Evolutionary conservation across 2,888 invertebrate genomes (phyloP), one percentile per base, ranked within the genome.

Genomic region (Papilio protenor): DNA sequence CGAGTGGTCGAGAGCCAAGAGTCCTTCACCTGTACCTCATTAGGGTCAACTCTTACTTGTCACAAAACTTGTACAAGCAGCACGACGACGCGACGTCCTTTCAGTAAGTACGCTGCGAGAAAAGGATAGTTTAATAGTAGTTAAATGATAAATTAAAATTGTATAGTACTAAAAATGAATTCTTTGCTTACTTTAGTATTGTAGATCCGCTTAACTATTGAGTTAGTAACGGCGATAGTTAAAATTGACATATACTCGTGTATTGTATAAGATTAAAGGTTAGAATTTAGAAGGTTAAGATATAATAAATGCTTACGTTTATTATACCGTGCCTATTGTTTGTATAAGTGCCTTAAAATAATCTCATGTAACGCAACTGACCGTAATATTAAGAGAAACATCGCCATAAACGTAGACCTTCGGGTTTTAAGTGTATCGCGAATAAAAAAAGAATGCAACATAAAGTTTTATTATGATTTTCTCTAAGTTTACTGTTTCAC

Each of bases 381-480:
- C 77, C 70, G 69, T 77, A 23, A 70, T 70, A 74, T 77, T 77
- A 61, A 74, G 61, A 77, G 74, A 66, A 77, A 77, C 77, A 77
- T 73, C 73, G 73, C 74, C 16, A 77, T 77, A 77, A 77, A 77
- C 74, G 77, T 49, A 74, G 70, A 73, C 69, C 77, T 74, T 69
- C 64, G 61, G 75, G 73, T 75, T 78, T 78, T 78, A 75, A 71
- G 75, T 64, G 75, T 71, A 78, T 71, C 71, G 71, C 74, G 70
- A 78, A 78, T 75, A 78, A 75, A 75, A 49, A 77, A 75, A 78
- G 75, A 78, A 71, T 78, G 64, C 77, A 78, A 61, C 77, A 78
- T 78, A 75, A 78, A 78, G 75, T 78, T 78, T 78, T 78, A 78
- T 78, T 75, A 78, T 78, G 77, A 78, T 78, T 78, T 75, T 75